Base-by-base conservation (phyloP, 2,888 invertebrate species). In the Rhamphomyia laevipes region DNA sequence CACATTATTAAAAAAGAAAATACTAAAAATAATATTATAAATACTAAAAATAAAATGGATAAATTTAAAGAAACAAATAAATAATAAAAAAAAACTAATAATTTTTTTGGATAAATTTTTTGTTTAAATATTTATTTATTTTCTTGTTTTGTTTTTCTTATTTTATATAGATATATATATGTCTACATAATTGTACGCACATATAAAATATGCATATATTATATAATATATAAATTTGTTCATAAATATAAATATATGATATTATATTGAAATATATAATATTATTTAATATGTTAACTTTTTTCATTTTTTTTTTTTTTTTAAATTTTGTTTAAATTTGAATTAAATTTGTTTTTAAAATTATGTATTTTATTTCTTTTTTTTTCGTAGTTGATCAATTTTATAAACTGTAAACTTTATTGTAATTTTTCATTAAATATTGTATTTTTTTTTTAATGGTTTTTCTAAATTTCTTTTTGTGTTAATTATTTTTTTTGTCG, bases 201-300 rank as follows among this genome's bases (percentile, higher is more conserved):
- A 21, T 21, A 21, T 21, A 21, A 4, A 7, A 27, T 27, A 9
- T 27, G 5, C 9, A 27, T 27, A 27, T 27, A 27, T 27, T 27
- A 6, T 27, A 27, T 27, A 27, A 27, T 27, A 55, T 58, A 58
- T 56, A 58, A 58, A 56, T 56, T 56, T 56, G 52, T 58, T 57
- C 57, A 55, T 57, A 58, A 58, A 56, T 57, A 58, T 56, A 57
- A 57, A 56, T 58, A 55, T 52, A 56, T 55, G 57, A 55, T 57
- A 55, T 57, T 55, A 55, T 54, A 54, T 52, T 58, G 54, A 55
- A 53, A 53, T 46, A 57, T 57, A 27, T 27, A 27, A 27, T 27
- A 27, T 27, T 21, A 21, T 55, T 53, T 54, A 55, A 55, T 57
- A 54, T 57, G 58, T 58, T 58, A 58, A 58, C 58, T 58, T 57